A percentile compares a stretch with the other conserved stretches of the same genome.
phyloP scores from a whole-genome alignment of 1,140 invertebrate genomes.

The Zaprionus vittiger region DNA sequence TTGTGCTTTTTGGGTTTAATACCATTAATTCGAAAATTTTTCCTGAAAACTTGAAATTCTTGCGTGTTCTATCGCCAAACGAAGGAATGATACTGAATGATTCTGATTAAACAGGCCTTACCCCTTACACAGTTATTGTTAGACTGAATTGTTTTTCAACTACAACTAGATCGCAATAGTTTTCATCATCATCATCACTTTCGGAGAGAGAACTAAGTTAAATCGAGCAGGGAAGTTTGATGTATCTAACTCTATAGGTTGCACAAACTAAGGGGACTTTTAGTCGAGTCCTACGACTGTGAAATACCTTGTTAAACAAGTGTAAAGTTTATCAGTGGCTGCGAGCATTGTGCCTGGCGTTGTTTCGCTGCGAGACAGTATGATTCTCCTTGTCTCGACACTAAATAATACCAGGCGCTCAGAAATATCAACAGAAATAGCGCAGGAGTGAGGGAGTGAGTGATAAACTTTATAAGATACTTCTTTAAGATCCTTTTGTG shows the following conservation, averaged over 20 bases:
- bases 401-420: no score
- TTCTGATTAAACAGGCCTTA: not conserved
- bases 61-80: conserved; percentile 66
- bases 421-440: no score
- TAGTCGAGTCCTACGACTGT: no score
- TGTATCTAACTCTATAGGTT: not conserved
- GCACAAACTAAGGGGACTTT: no score
- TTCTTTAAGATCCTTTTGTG: no score
- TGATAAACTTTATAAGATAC: no score
- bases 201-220: not conserved
- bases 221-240: not conserved
- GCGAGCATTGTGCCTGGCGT: no score
- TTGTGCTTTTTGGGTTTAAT: not conserved
- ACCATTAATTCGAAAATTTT: conserved; percentile 40
- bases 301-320: no score
- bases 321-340: no score
- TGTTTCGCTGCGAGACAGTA: no score
- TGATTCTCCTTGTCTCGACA: no score
- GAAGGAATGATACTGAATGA: conserved; percentile 50
- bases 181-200: not conserved
- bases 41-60: conserved; percentile 50
- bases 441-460: no score
- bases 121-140: not conserved
- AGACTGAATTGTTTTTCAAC: not conserved
- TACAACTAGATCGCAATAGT: conserved; percentile 21